phyloP scores from a whole-genome alignment of 2,888 invertebrate species.

The Germaria angustata region DNA sequence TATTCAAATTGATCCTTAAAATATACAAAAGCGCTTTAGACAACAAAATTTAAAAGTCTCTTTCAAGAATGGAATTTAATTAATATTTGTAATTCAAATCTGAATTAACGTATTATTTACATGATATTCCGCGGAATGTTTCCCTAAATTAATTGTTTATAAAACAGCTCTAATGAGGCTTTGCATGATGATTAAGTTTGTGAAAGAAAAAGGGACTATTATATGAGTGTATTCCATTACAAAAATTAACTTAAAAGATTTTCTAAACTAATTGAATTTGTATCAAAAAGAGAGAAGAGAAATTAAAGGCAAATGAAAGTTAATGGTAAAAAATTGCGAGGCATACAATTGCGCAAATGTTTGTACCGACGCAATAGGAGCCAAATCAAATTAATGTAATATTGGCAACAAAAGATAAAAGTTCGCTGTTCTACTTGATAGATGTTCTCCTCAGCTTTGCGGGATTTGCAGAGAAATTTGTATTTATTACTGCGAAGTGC shows the following conservation, averaged over 20 bases:
- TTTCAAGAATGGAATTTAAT: no score
- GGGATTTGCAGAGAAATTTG: background rate
- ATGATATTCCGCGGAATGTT: background rate
- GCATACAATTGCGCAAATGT: background rate
- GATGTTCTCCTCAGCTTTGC: background rate
- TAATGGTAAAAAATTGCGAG: no score
- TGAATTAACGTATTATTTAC: slow-evolving; percentile 8
- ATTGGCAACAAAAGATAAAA: background rate
- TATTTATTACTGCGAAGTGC: no score
- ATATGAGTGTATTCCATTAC: background rate
- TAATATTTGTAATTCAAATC: slow-evolving; percentile 12
- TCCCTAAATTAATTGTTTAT: background rate
- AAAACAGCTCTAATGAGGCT: background rate
- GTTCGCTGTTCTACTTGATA: background rate
- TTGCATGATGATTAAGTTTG: slow-evolving; percentile 1
- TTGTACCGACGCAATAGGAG: background rate
- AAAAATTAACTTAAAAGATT: slow-evolving; percentile 11
- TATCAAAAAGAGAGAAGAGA: background rate
- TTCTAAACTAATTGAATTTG: slow-evolving; percentile 38
- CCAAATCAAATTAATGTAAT: slow-evolving; percentile 7
- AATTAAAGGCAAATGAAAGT: background rate
- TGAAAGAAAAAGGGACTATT: background rate
- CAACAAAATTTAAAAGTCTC: background rate
- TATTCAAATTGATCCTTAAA: background rate
- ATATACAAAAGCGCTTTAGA: background rate